Evolutionary conservation across 2,888 invertebrate genomes (phyloP), one percentile per base, ranked within the genome.

Genomic region (Pseudococcus viburni): DNA sequence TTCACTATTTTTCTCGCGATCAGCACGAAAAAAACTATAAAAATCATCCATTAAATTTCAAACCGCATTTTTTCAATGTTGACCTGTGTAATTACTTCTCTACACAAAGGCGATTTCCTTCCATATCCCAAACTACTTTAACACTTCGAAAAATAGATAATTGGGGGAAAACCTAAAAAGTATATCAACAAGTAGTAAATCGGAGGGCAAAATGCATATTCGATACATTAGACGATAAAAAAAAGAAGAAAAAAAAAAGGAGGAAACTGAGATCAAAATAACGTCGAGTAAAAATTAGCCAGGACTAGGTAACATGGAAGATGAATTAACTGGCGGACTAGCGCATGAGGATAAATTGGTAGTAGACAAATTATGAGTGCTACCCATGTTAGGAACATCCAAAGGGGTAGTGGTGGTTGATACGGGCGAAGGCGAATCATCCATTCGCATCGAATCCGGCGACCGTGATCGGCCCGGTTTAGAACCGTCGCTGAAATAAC

Each of bases 401-500:
- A 64, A 86, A 59, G 86, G 86, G 39, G 86, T 86, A 64, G 86
- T 86, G 2, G 86, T 86, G 3, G 86, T 86, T 9, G 86, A 64
- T 17, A 86, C 86, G 17, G 55, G 46, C 48, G 86, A 68, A 19
- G 88, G 88, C 26, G 88, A 88, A 39, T 84, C 84, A 17, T 84
- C 51, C 19, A 84, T 64, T 68, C 51, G 68, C 39, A 88, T 42
- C 68, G 88, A 88, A 84, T 88, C 84, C 64, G 88, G 88, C 19
- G 88, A 64, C 11, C 84, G 55, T 33, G 64, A 88, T 12, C 42
- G n/a, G 15, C 55, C 55, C 12, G 84, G 88, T 84, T 88, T 88
- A 8, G 88, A 88, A 22, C 68, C 68, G 42, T 88, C 88, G 84
- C 90, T 90, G 77, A 90, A 90, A 88, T 90, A 90, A 86, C 90